Conservation (phyloP, 2,888 invertebrate species). For the Diplazon laetatorius region DNA sequence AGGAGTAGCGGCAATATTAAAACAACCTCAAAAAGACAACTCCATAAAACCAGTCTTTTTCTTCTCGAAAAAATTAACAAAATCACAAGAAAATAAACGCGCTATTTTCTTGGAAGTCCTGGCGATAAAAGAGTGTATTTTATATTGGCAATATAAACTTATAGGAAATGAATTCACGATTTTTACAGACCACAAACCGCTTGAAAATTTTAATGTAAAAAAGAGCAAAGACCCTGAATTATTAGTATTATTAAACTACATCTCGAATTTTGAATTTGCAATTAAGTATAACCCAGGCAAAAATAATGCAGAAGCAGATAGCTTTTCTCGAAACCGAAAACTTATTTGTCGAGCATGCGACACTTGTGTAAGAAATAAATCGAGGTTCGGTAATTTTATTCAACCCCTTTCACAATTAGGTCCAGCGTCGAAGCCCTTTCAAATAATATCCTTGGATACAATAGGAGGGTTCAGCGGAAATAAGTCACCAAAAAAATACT, state of each 20-base stretch:
- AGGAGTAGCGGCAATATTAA: constrained; percentile 38
- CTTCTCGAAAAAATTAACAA: constrained; percentile 59
- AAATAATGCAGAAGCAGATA: constrained; percentile 54
- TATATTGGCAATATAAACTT: constrained; percentile 36
- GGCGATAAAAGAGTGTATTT: constrained; percentile 31
- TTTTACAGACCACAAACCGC: constrained; percentile 59
- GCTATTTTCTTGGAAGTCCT: constrained; percentile 33
- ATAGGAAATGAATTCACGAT: constrained; percentile 37
- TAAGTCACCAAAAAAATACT: constrained; percentile 64
- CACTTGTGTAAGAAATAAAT: constrained; percentile 10
- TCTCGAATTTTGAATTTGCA: constrained; percentile 64
- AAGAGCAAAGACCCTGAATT: constrained; percentile 63
- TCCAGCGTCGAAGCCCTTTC: constrained; percentile 68
- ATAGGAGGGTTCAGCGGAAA: constrained; percentile 26
- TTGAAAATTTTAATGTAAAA: constrained; percentile 64
- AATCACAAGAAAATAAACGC: constrained; percentile 47
- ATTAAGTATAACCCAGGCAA: constrained; percentile 55
- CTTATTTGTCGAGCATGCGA: constrained; percentile 10
- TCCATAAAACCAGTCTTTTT: constrained; percentile 52
- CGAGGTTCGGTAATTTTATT: constrained; percentile 58
- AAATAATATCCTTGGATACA: constrained; percentile 70
- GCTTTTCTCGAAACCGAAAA: constrained; percentile 52
- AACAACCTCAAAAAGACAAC: constrained; percentile 38
- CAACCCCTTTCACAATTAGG: constrained; percentile 64
- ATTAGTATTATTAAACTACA: constrained; percentile 56